Evolutionary conservation across 2,797 vertebrate species (phyloP).

Genomic region (Huso huso): DNA sequence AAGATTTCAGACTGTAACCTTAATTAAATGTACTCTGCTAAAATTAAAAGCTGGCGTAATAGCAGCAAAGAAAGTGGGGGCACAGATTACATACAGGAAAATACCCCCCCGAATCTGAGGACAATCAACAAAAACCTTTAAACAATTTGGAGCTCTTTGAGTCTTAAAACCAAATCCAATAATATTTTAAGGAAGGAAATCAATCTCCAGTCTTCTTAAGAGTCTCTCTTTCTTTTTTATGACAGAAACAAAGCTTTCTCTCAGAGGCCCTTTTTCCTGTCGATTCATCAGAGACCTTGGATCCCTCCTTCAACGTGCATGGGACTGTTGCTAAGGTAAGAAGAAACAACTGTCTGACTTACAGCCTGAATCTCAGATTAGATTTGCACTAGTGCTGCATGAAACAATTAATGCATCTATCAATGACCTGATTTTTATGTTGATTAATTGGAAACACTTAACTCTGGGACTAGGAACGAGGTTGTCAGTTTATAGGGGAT

Average conservation of each 20-base stretch:
- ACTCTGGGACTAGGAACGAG: no score
- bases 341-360: background rate
- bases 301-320: constrained; percentile 76
- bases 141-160: constrained; percentile 26
- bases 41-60: no score
- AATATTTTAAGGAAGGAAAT: constrained; percentile 32
- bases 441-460: no score
- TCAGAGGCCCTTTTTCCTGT: constrained; percentile 71
- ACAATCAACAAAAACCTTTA: constrained; percentile 29
- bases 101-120: constrained; percentile 9
- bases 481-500: no score
- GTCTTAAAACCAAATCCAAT: constrained; percentile 36
- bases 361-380: constrained; percentile 7
- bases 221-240: constrained; percentile 31
- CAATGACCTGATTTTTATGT: background rate
- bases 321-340: constrained; percentile 83
- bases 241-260: constrained; percentile 69
- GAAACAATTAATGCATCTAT: background rate
- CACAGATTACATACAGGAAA: no score
- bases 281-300: constrained; percentile 54
- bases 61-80: no score
- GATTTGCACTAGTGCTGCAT: background rate
- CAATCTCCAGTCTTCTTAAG: constrained; percentile 38
- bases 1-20: no score
- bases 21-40: no score